Evolutionary conservation across 2,797 vertebrate species (phyloP).

Genomic region (Setipinna tenuifilis): DNA sequence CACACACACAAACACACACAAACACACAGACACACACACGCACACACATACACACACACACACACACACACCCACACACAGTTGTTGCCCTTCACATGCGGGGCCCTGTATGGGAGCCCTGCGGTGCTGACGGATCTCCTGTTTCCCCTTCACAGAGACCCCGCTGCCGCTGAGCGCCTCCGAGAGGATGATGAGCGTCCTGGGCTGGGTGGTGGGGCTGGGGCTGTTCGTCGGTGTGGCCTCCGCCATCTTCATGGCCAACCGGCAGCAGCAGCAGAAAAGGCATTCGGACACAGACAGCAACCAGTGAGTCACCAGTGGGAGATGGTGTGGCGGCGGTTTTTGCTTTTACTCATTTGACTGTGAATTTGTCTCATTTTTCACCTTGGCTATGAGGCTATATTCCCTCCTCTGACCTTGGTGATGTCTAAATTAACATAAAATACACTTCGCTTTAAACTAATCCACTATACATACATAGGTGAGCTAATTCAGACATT

Average conservation of each 20-base stretch:
- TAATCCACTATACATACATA: neutral
- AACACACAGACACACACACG: too few species aligned
- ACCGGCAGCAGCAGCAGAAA: constrained; percentile 70
- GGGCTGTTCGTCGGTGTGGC: constrained; percentile 78
- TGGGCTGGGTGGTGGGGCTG: constrained; percentile 78
- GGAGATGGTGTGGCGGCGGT: too few species aligned
- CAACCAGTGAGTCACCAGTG: too few species aligned
- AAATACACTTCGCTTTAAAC: neutral
- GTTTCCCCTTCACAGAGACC: constrained; percentile 75
- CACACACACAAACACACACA: too few species aligned
- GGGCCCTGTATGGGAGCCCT: neutral
- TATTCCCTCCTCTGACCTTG: too few species aligned
- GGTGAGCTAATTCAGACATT: neutral
- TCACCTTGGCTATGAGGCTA: too few species aligned
- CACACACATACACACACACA: too few species aligned
- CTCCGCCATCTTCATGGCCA: constrained; percentile 80
- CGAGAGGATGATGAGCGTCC: constrained; percentile 78
- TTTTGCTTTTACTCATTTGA: too few species aligned
- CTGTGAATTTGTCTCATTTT: too few species aligned
- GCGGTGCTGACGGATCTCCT: neutral
- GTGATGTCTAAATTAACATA: neutral
- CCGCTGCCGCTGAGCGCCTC: constrained; percentile 78
- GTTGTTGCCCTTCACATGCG: neutral
- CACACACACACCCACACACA: neutral
- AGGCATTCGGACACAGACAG: constrained; percentile 19